Percentiles rank a stretch among this genome's conserved stretches.
phyloP scores from a whole-genome alignment of 1,140 invertebrate genomes.

The Spodoptera litura region DNA sequence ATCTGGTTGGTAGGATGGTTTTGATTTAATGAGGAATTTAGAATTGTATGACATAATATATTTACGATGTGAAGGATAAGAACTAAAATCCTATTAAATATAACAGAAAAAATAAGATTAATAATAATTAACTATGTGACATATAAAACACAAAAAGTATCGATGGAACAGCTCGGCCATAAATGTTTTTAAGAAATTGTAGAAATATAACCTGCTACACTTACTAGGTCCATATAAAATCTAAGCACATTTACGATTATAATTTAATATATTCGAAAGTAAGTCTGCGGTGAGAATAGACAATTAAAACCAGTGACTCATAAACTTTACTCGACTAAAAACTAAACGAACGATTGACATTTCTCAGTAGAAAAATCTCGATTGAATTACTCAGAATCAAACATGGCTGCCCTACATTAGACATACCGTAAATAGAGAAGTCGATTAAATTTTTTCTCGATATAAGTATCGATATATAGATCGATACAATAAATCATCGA shows the following conservation, averaged over 20 bases:
- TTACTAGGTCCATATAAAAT: too few relatives aligned
- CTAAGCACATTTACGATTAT: too few relatives aligned
- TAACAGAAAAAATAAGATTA: too few relatives aligned
- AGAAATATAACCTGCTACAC: too few relatives aligned
- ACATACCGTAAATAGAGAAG: constrained; percentile 28
- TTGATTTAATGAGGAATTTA: not conserved
- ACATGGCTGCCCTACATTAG: constrained; percentile 32
- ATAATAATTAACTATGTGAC: too few relatives aligned
- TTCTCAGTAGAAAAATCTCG: constrained; percentile 36
- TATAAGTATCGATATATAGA: constrained; percentile 23
- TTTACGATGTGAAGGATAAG: not conserved
- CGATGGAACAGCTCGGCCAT: too few relatives aligned
- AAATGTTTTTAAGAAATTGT: too few relatives aligned
- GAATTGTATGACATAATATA: not conserved
- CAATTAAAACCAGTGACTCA: constrained; percentile 21
- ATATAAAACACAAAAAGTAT: too few relatives aligned
- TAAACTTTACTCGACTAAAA: constrained; percentile 18
- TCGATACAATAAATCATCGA: constrained; percentile 41
- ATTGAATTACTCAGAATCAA: constrained; percentile 14
- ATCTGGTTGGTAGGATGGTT: constrained; percentile 17
- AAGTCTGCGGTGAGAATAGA: too few relatives aligned
- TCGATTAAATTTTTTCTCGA: constrained; percentile 31
- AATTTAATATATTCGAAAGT: too few relatives aligned
- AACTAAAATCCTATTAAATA: not conserved
- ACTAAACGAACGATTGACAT: not conserved